A percentile compares a stretch with the other conserved stretches of the same genome.
These are phyloP conservation scores for Ctenoplectra terminalis DNA, from an alignment of 1,140 invertebrate species.

Conservation along the genomic window DNA sequence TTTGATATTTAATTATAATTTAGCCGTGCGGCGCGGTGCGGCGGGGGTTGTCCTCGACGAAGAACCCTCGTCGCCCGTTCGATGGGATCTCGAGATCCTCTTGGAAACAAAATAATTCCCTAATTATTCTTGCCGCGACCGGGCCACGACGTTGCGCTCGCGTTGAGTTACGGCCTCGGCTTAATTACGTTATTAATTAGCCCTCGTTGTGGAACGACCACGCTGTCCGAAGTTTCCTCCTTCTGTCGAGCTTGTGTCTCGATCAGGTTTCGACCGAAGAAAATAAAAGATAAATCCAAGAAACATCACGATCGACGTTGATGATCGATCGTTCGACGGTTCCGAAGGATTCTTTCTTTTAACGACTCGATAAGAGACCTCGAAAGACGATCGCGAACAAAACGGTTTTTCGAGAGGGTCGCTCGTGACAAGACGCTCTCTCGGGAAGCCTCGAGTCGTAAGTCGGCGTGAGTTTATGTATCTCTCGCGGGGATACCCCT, in stretches of 20 bases:
- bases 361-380: constrained; percentile 65
- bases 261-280: background rate
- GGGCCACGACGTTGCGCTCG: constrained; percentile 10
- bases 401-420: background rate
- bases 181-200: constrained; percentile 79
- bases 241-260: background rate
- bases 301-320: background rate
- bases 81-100: constrained; percentile 71
- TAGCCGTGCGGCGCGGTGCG: constrained; percentile 29
- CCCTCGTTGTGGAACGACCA: constrained; percentile 7
- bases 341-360: constrained; percentile 58
- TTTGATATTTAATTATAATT: constrained; percentile 82
- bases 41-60: constrained; percentile 46
- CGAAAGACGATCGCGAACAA: background rate
- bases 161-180: constrained; percentile 69
- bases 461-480: constrained; percentile 71
- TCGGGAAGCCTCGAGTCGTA: constrained; percentile 50
- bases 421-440: background rate
- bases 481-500: constrained; percentile 25
- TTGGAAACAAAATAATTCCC: constrained; percentile 77
- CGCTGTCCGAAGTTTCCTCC: background rate
- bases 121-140: constrained; percentile 73
- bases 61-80: constrained; percentile 33
- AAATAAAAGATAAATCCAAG: background rate
- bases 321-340: constrained; percentile 11